phyloP scores from a whole-genome alignment of 2,888 invertebrate genomes.

The Chrysolina americana region DNA sequence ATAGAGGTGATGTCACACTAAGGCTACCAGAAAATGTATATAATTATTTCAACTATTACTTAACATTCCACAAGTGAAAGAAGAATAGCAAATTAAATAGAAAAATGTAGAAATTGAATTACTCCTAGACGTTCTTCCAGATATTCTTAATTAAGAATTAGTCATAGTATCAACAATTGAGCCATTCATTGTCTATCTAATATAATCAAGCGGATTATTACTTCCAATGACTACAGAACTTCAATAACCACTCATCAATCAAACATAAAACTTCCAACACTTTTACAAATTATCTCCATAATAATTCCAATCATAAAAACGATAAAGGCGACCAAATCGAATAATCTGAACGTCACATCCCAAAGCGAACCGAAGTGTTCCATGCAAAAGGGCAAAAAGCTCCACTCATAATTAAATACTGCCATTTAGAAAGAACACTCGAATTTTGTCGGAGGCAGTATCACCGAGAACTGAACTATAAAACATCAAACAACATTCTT shows the following conservation, averaged over 20 bases:
- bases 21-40: too few species aligned
- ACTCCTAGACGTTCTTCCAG: not conserved
- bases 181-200: not conserved
- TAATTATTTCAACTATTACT: not conserved
- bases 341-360: slow-evolving; percentile 27
- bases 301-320: not conserved
- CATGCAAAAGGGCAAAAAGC: slow-evolving; percentile 16
- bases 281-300: not conserved
- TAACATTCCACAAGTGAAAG: not conserved
- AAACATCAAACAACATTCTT: slow-evolving; percentile 37
- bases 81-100: not conserved
- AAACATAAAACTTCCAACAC: not conserved
- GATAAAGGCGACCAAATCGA: slow-evolving; percentile 6
- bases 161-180: not conserved
- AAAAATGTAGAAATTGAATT: not conserved
- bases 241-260: not conserved
- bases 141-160: not conserved
- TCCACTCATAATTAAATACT: slow-evolving; percentile 33
- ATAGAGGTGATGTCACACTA: too few species aligned
- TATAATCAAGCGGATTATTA: not conserved
- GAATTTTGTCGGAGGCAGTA: slow-evolving; percentile 27
- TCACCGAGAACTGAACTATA: slow-evolving; percentile 40
- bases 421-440: slow-evolving; percentile 31
- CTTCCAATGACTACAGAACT: too few species aligned
- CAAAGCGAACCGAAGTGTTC: slow-evolving; percentile 27